These are phyloP conservation scores for Ethmia dodecea DNA, from an alignment of 2,888 invertebrate genomes.

Conservation along the genomic window DNA sequence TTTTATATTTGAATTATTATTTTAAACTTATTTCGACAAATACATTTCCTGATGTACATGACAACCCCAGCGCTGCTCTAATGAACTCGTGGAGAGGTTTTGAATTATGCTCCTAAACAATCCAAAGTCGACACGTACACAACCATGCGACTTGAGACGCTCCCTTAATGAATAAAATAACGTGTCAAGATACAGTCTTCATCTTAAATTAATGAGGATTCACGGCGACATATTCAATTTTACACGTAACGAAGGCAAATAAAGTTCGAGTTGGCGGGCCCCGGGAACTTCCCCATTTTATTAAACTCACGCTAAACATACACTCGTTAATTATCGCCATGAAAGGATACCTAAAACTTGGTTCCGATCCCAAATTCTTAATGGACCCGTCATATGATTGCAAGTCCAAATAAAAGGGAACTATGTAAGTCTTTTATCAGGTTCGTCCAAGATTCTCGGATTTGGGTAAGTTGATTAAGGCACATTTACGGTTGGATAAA, in stretches of 20 bases:
- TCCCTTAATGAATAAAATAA: constrained; percentile 74
- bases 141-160: constrained; percentile 49
- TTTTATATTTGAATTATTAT: no score
- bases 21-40: neutral
- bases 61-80: constrained; percentile 39
- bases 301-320: constrained; percentile 55
- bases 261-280: constrained; percentile 48
- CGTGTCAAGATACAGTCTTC: constrained; percentile 70
- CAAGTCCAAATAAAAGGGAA: constrained; percentile 39
- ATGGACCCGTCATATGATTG: constrained; percentile 44
- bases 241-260: constrained; percentile 67
- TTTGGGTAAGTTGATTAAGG: constrained; percentile 49
- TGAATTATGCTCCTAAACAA: constrained; percentile 72
- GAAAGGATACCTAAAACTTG: constrained; percentile 69
- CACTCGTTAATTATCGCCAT: constrained; percentile 62
- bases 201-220: constrained; percentile 74
- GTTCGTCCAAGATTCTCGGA: constrained; percentile 36
- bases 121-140: constrained; percentile 59
- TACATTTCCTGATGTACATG: no score
- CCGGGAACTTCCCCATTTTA: constrained; percentile 53
- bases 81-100: constrained; percentile 66
- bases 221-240: constrained; percentile 67
- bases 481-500: constrained; percentile 45
- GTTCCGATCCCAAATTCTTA: constrained; percentile 52
- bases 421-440: constrained; percentile 43